A percentile compares a stretch with the other conserved stretches of the same genome.
Conservation (phyloP, 2,797 vertebrate species). For the Lepilemur ruficaudatus region DNA sequence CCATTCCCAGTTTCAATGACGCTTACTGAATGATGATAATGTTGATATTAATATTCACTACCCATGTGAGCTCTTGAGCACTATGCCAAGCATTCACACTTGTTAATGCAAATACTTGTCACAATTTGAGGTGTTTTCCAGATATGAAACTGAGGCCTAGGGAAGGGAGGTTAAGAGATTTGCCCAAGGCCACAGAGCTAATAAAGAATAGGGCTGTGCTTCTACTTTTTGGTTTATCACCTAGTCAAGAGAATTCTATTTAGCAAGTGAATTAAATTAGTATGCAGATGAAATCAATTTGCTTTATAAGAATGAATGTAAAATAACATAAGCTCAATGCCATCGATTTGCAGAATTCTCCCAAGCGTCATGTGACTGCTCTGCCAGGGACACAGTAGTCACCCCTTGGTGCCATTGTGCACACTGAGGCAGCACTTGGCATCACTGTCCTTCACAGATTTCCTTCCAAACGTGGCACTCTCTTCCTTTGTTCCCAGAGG, state of each 20-base stretch:
- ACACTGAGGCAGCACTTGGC: too few species aligned
- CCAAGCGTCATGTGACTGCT: fast-evolving
- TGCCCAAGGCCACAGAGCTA: neutral
- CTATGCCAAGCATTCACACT: neutral
- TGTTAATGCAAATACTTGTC: neutral
- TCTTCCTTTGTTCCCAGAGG: neutral
- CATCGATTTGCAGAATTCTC: neutral
- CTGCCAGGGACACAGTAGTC: neutral
- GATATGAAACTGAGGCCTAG: neutral
- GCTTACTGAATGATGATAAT: neutral
- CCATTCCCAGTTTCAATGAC: neutral
- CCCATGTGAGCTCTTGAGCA: neutral
- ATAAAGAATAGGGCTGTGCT: neutral
- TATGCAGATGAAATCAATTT: neutral
- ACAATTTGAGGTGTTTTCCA: neutral
- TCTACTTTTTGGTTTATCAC: neutral
- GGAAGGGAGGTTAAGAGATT: neutral
- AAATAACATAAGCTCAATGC: neutral
- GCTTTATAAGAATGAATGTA: neutral
- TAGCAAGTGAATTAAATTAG: neutral
- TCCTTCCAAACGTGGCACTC: neutral
- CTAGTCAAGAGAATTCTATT: neutral
- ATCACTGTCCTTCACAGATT: neutral
- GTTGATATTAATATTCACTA: neutral
- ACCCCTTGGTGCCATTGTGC: too few species aligned